phyloP scores from a whole-genome alignment of 2,888 invertebrate species.

The Synanthedon andrenaeformis region DNA sequence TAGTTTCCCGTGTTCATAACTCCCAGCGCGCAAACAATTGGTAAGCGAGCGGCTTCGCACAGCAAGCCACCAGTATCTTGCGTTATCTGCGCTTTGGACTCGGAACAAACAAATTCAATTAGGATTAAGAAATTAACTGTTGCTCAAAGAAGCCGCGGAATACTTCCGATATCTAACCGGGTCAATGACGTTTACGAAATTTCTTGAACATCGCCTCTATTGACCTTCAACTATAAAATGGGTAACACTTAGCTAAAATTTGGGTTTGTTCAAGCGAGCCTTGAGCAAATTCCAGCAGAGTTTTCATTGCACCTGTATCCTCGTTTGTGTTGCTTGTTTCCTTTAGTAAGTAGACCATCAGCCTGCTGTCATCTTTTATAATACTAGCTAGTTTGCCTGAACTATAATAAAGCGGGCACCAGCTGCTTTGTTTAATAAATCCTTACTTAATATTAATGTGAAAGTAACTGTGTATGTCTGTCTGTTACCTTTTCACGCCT shows the following conservation, averaged over 20 bases:
- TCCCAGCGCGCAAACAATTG: constrained; percentile 31
- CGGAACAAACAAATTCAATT: constrained; percentile 67
- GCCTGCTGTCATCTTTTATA: too few species aligned
- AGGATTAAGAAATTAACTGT: constrained; percentile 63
- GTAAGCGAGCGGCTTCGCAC: constrained; percentile 24
- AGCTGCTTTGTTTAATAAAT: too few species aligned
- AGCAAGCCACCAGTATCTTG: constrained; percentile 19
- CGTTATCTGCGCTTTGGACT: constrained; percentile 40
- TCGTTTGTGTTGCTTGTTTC: too few species aligned
- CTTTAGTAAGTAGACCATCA: too few species aligned
- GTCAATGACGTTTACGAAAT: constrained; percentile 40
- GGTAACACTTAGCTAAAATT: background rate
- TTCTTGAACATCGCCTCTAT: constrained; percentile 5
- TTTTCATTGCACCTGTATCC: too few species aligned
- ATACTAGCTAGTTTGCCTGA: too few species aligned
- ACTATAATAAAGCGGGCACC: too few species aligned
- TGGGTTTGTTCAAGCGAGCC: too few species aligned
- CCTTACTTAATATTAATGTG: too few species aligned
- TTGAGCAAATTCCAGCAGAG: too few species aligned
- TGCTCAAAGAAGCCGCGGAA: constrained; percentile 49
- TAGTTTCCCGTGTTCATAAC: constrained; percentile 19
- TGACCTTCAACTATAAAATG: background rate
- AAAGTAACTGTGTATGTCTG: too few species aligned
- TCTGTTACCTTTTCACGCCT: too few species aligned
- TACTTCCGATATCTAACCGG: constrained; percentile 37